Evolutionary conservation across 2,888 invertebrate genomes (phyloP).

Genomic region (Mycogona germanica): DNA sequence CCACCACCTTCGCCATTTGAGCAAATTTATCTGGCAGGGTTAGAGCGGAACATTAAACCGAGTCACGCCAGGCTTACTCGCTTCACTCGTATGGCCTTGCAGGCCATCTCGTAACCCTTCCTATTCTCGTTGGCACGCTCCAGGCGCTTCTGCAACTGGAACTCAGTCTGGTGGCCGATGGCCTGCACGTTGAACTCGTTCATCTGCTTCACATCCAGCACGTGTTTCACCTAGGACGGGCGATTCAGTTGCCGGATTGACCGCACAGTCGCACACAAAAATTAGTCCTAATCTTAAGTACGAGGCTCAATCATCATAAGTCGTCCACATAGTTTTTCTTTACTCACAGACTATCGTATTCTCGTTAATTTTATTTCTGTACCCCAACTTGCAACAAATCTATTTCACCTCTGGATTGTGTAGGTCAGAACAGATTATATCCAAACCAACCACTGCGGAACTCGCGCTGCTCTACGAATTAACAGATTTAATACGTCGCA

Average conservation of each 20-base stretch:
- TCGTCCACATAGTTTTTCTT: too few species aligned
- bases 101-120: slow-evolving; percentile 17
- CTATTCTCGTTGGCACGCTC: slow-evolving; percentile 21
- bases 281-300: neutral
- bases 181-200: slow-evolving; percentile 46
- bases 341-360: too few species aligned
- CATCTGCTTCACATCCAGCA: slow-evolving; percentile 53
- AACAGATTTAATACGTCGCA: too few species aligned
- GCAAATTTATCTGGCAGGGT: neutral
- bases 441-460: too few species aligned
- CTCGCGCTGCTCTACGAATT: too few species aligned
- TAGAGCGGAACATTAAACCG: neutral
- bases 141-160: slow-evolving; percentile 20
- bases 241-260: neutral
- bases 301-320: too few species aligned
- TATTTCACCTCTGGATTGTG: too few species aligned
- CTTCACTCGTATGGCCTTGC: slow-evolving; percentile 2
- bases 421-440: too few species aligned
- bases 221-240: slow-evolving; percentile 8
- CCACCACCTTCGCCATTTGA: neutral
- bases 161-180: slow-evolving; percentile 24
- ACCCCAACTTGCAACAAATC: too few species aligned
- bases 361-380: too few species aligned
- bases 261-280: slow-evolving; percentile 4
- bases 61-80: slow-evolving; percentile 13